Evolutionary conservation across 2,888 invertebrate genomes (phyloP), one percentile per base, ranked within the genome.

Genomic region (Thumatha senex): DNA sequence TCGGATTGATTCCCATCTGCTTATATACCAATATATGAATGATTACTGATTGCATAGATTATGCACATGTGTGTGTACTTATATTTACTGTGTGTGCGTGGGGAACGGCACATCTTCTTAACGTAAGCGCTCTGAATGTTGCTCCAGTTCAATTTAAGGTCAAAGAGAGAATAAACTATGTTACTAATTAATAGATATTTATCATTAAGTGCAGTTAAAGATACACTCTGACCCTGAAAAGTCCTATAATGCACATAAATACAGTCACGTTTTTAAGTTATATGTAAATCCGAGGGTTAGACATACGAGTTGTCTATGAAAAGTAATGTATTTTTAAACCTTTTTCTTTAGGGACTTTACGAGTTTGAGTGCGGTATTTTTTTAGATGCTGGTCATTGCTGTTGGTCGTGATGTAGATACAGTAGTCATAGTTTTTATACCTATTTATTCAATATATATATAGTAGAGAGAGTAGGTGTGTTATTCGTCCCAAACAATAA

Each of bases 21-120:
- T 71, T 71, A 59, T 71, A 71, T 71, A 71, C 50, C 52, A 51
- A 57, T 56, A 56, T 47, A 51, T 53, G 49, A 63, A 51, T 62
- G 62, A 68, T 70, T 60, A 68, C 53, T 53, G 56, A 63, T 63
- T 58, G 67, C 61, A 51, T 62, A 35, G 51, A 54, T 55, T 59
- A 46, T 35, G 46, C 49, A 48, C 49, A 50, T 45, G 51, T 56
- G 53, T 38, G 53, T 35, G 29, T 24, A 30, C 14, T 24, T 12
- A 43, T 14, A 51, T 29, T 36, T 34, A 56, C 51, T 56, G 49
- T 56, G 66, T 40, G 65, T 48, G 56, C 34, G 36, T 50, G 36
- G 58, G 47, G 71, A 70, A 55, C 56, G 71, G 70, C 53, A 62
- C 70, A 70, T 70, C 69, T 70, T 54, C 61, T 58, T 48, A 48